These are phyloP conservation scores for Chymomyza fuscimana DNA, from an alignment of 2,888 invertebrate genomes.

Conservation along the genomic window DNA sequence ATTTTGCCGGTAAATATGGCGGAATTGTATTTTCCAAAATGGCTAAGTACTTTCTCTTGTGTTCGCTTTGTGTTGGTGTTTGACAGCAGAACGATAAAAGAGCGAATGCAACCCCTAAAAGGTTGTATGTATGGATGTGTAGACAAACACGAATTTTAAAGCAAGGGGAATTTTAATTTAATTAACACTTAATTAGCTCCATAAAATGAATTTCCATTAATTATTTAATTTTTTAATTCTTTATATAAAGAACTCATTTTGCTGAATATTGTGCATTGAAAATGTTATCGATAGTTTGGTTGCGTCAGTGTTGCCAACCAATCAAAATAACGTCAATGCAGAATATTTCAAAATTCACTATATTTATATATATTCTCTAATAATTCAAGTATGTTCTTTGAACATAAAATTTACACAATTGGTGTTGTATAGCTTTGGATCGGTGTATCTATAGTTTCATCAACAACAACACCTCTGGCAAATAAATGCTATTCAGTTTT, in stretches of 20 bases:
- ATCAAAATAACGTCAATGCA: not conserved
- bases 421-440: too few relatives aligned
- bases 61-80: slow-evolving; percentile 62
- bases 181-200: not conserved
- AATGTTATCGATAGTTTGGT: slow-evolving; percentile 33
- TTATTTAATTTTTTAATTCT: slow-evolving; percentile 13
- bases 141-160: not conserved
- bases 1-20: slow-evolving; percentile 79
- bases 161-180: not conserved
- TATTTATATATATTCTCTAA: not conserved
- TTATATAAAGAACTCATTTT: not conserved
- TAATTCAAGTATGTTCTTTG: not conserved
- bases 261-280: not conserved
- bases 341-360: not conserved
- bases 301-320: slow-evolving; percentile 23
- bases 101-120: slow-evolving; percentile 58
- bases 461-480: slow-evolving; percentile 77
- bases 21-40: slow-evolving; percentile 78
- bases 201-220: not conserved
- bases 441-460: slow-evolving; percentile 50
- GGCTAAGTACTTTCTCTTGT: slow-evolving; percentile 72
- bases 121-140: slow-evolving; percentile 44
- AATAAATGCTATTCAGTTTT: slow-evolving; percentile 69
- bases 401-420: not conserved
- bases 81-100: slow-evolving; percentile 45